A percentile compares a stretch with the other conserved stretches of the same genome.
These are phyloP conservation scores for Drosophila gaucha DNA, from an alignment of 2,888 invertebrate species.

Conservation along the genomic window DNA sequence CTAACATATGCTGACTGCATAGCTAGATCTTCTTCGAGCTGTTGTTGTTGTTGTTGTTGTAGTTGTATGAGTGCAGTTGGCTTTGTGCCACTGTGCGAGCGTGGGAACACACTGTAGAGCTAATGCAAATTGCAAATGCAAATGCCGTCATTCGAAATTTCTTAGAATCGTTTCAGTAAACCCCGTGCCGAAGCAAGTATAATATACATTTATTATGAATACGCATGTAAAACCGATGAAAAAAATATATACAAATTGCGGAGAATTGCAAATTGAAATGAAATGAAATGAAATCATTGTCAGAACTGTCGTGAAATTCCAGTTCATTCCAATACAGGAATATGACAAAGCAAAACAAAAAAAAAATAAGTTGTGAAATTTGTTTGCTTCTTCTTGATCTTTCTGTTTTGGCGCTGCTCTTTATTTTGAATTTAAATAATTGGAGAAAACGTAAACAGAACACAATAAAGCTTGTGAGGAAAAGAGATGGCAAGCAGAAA, in stretches of 20 bases:
- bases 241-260: constrained; percentile 5
- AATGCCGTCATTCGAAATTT: constrained; percentile 23
- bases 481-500: background rate
- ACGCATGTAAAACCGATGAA: constrained; percentile 1
- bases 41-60: background rate
- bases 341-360: background rate
- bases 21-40: background rate
- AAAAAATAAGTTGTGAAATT: constrained; percentile 7
- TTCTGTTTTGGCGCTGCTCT: constrained; percentile 7
- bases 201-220: constrained; percentile 10
- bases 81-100: constrained; percentile 29
- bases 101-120: constrained; percentile 44
- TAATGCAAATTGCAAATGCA: background rate
- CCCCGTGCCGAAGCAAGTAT: background rate
- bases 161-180: constrained; percentile 28
- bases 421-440: constrained; percentile 1
- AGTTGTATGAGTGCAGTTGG: too few relatives aligned
- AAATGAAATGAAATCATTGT: constrained; percentile 43
- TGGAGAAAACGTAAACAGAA: constrained; percentile 23
- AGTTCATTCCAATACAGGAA: constrained; percentile 12
- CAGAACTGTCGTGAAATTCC: constrained; percentile 9
- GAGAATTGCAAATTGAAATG: constrained; percentile 8
- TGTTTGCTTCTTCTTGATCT: constrained; percentile 14
- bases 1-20: constrained; percentile 42
- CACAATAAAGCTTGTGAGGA: too few relatives aligned